Base-by-base conservation (phyloP, 2,113 vertebrate genomes). In the Microtus richardsoni region DNA sequence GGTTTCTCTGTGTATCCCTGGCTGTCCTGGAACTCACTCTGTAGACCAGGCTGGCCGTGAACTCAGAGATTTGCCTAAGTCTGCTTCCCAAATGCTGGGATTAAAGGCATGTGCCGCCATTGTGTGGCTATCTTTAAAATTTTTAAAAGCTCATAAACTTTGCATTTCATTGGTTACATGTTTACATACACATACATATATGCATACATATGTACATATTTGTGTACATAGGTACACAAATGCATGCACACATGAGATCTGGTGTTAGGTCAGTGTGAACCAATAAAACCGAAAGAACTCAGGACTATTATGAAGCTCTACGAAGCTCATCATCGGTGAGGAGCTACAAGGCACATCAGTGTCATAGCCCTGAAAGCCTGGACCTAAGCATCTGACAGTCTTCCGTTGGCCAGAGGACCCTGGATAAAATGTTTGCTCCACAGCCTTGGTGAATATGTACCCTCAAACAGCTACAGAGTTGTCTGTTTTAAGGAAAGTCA, bases 401-500 rank as follows among this genome's bases (percentile, higher is more conserved):
- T 30, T 62, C 24, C 49, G 39, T 21, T 7, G 17, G 41, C 14
- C 36, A 3, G 2, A n/a, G 36, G 47, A 13, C 8, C 44, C 83
- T 24, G 36, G 33, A 66, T 26, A 7, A 91, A 30, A 64, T n/a
- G 47, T 60, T 21, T 54, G 1, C 52, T 88, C 47, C 75, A 60
- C 11, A 79, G 74, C 21, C 10, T 68, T 28, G 44, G 22, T 70
- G 90, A 58, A 26, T 60, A 19, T 54, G 41, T 47, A 70, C 41
- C 77, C 82, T 68, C 33, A 89, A 85, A 93, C 9, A 33, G 74
- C n/a, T 36, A 89, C 36, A 89, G 39, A 30, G 54, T 39, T 41
- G n/a, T 68, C 33, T 84, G 2, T 41, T 88, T 92, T 71, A 66
- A 52, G 30, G 70, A 91, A 93, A 80, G 54, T 94, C 36, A 71